A percentile compares a stretch with the other conserved stretches of the same genome.
Evolutionary conservation across 2,113 vertebrate genomes (phyloP).

Genomic region (Marmota monax): DNA sequence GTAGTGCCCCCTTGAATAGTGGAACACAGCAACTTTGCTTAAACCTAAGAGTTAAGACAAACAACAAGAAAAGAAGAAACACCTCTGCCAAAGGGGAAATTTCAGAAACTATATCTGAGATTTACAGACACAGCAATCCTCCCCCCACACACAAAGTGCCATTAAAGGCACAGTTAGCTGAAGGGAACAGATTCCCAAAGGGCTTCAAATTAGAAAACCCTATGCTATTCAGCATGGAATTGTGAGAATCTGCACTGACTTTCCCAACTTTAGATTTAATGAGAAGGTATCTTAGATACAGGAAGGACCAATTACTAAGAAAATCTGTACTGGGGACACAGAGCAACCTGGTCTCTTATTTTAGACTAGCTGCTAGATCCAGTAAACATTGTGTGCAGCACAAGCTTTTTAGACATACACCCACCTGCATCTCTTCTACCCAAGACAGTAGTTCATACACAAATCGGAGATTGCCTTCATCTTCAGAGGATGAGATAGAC

Average conservation of each 20-base stretch:
- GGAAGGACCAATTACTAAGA: constrained; percentile 5
- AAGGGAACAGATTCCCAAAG: constrained; percentile 14
- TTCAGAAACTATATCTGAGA: constrained; percentile 27
- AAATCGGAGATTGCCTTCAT: constrained; percentile 97
- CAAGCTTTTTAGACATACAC: not conserved
- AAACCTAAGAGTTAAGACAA: constrained; percentile 16
- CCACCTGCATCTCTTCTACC: constrained; percentile 98
- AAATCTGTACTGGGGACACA: not conserved
- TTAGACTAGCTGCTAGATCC: not conserved
- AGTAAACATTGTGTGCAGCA: not conserved
- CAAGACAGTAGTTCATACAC: constrained; percentile 98
- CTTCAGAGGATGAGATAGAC: constrained; percentile 96
- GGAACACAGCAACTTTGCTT: not conserved
- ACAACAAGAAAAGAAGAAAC: not conserved
- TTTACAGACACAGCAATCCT: not conserved
- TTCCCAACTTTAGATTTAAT: constrained; percentile 1
- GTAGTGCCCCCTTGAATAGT: not conserved
- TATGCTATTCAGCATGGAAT: not conserved
- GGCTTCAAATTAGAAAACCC: constrained; percentile 25
- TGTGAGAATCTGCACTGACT: not conserved
- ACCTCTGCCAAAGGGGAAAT: not conserved
- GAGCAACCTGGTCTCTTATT: not conserved
- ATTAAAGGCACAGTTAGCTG: not conserved
- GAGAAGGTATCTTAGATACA: not conserved
- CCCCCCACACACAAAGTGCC: not conserved